phyloP scores from a whole-genome alignment of 2,113 vertebrate genomes.

The Carlito syrichta region DNA sequence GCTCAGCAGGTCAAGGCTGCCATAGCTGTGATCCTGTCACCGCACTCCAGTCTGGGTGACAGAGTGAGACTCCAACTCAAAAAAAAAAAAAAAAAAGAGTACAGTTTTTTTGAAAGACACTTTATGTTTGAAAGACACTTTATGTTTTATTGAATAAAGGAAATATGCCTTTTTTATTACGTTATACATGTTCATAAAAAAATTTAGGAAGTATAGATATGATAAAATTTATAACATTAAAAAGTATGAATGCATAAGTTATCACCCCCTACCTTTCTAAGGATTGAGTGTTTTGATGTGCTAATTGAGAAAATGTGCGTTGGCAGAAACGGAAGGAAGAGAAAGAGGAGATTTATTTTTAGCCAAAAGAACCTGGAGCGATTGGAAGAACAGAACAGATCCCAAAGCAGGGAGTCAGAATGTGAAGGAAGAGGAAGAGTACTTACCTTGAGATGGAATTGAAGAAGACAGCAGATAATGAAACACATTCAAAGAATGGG shows the following conservation, averaged over 20 bases:
- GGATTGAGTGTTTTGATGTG: not conserved
- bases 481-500: not conserved
- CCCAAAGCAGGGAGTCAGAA: not conserved
- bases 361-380: not conserved
- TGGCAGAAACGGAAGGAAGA: not conserved
- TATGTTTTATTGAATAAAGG: conserved; percentile 13
- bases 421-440: not conserved
- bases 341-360: not conserved
- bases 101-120: not conserved
- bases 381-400: not conserved
- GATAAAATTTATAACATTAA: not conserved
- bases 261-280: not conserved
- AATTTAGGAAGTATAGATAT: not conserved
- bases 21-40: no score
- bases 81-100: no score
- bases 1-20: no score
- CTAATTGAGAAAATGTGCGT: not conserved
- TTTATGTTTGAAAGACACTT: not conserved
- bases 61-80: no score
- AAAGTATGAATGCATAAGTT: not conserved
- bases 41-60: no score
- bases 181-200: not conserved
- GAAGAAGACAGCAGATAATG: not conserved
- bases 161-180: not conserved
- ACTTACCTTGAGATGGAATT: not conserved